These are phyloP conservation scores for Mermis nigrescens DNA, from an alignment of 2,888 invertebrate species.

Conservation along the genomic window DNA sequence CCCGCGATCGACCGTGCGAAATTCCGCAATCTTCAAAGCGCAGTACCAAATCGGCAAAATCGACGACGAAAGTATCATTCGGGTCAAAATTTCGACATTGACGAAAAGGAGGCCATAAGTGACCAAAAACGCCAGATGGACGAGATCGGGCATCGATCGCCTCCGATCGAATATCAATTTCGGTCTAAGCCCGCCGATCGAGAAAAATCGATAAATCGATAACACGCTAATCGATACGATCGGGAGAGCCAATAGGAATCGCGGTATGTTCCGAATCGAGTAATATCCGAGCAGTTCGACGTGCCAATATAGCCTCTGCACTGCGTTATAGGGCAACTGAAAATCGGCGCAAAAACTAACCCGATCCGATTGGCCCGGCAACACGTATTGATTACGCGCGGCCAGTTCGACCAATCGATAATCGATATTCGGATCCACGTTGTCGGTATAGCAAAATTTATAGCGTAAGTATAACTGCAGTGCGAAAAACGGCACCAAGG, in stretches of 20 bases:
- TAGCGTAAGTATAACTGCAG: constrained; percentile 34
- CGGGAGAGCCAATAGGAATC: constrained; percentile 71
- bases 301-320: constrained; percentile 81
- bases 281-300: constrained; percentile 72
- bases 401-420: too few species aligned
- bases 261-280: constrained; percentile 69
- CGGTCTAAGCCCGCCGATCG: too few species aligned
- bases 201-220: background rate
- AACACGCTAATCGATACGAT: constrained; percentile 35
- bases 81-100: constrained; percentile 11
- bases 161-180: background rate
- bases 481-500: constrained; percentile 40
- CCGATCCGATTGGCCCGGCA: too few species aligned
- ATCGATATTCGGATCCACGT: constrained; percentile 44
- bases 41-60: constrained; percentile 6
- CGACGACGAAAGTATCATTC: constrained; percentile 6
- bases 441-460: constrained; percentile 29
- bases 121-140: background rate
- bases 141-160: background rate
- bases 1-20: background rate
- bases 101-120: constrained; percentile 2
- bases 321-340: constrained; percentile 46
- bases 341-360: too few species aligned
- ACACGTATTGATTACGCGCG: too few species aligned
- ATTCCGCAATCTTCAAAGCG: background rate